Conservation (phyloP, 1,140 invertebrate species). For the Calosoma granatense region DNA sequence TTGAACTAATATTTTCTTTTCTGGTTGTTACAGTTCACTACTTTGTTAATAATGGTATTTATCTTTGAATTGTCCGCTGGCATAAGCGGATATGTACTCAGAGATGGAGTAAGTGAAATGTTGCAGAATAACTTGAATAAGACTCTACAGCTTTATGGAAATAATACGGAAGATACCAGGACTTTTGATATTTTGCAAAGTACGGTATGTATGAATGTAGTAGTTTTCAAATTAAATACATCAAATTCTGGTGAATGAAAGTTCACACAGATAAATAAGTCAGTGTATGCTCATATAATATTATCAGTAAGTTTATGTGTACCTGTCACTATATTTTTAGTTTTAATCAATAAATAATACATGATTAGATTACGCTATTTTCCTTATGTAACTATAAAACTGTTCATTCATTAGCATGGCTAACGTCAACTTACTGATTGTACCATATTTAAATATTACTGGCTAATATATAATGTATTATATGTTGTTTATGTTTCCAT, state of each 20-base stretch:
- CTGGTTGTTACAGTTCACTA: constrained; percentile 67
- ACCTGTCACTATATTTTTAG: no score
- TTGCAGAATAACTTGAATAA: constrained; percentile 50
- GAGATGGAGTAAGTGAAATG: constrained; percentile 50
- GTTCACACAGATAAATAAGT: no score
- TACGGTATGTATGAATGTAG: constrained; percentile 46
- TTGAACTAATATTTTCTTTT: constrained; percentile 10
- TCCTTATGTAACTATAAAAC: no score
- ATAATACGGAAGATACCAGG: constrained; percentile 41
- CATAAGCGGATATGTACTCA: constrained; percentile 71
- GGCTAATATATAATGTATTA: no score
- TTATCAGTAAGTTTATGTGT: no score
- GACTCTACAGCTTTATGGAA: constrained; percentile 54
- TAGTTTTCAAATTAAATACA: neutral
- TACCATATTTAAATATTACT: no score
- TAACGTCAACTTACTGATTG: no score
- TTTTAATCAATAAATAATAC: no score
- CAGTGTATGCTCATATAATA: no score
- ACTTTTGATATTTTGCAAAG: constrained; percentile 65
- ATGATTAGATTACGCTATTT: no score
- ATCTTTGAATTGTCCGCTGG: constrained; percentile 72
- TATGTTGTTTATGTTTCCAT: no score
- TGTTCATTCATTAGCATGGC: no score
- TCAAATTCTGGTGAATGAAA: neutral
- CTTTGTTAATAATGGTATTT: constrained; percentile 70